phyloP scores from a whole-genome alignment of 2,888 invertebrate genomes.

The Stenurella melanura region DNA sequence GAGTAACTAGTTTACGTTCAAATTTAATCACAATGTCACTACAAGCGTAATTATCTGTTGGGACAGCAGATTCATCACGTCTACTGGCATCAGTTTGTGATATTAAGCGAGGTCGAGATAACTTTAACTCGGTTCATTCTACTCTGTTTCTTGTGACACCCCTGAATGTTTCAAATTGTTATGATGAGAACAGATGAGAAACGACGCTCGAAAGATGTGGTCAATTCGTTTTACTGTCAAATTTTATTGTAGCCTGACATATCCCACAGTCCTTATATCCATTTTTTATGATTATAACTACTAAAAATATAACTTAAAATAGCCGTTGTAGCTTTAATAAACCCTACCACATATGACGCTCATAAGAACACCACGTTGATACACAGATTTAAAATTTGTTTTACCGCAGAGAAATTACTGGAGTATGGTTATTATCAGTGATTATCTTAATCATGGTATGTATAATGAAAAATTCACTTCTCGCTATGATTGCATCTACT shows the following conservation, averaged over 20 bases:
- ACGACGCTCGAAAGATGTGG: constrained; percentile 51
- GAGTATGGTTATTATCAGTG: too few relatives aligned
- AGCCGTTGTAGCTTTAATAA: too few relatives aligned
- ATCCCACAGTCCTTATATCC: background rate
- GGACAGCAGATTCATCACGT: constrained; percentile 52
- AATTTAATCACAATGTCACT: constrained; percentile 56
- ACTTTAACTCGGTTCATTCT: constrained; percentile 44
- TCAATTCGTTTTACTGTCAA: constrained; percentile 46
- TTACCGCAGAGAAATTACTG: too few relatives aligned
- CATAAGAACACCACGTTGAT: too few relatives aligned
- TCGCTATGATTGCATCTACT: too few relatives aligned
- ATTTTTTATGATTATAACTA: constrained; percentile 3
- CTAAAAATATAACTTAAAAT: too few relatives aligned
- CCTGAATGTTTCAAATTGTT: constrained; percentile 53
- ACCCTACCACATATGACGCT: too few relatives aligned
- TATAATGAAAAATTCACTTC: too few relatives aligned
- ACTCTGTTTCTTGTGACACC: constrained; percentile 49
- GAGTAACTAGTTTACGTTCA: constrained; percentile 38
- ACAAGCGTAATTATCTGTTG: constrained; percentile 44
- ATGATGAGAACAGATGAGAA: constrained; percentile 50
- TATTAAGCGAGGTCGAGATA: constrained; percentile 45
- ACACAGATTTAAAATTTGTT: too few relatives aligned
- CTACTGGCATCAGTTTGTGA: constrained; percentile 34
- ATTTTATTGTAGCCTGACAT: constrained; percentile 42
- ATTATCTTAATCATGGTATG: too few relatives aligned